phyloP scores from a whole-genome alignment of 2,797 vertebrate species.

The Anas acuta region DNA sequence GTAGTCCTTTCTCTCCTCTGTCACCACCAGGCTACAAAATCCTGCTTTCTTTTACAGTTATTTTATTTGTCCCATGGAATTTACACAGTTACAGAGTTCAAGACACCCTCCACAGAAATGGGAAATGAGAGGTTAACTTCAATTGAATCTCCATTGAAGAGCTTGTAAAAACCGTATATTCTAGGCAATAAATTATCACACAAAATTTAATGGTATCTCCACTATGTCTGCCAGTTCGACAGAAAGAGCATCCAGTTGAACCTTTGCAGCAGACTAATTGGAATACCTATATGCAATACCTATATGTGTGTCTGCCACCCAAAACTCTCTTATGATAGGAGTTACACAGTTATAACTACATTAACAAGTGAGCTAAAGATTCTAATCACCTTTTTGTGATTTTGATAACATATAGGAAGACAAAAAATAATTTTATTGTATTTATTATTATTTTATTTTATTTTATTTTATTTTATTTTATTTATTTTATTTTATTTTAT shows the following conservation, averaged over 20 bases:
- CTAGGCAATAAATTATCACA: not conserved
- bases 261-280: not conserved
- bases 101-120: not conserved
- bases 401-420: not conserved
- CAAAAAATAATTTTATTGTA: not conserved
- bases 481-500: too few species aligned
- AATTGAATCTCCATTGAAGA: not conserved
- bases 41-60: not conserved
- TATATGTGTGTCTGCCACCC: not conserved
- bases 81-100: not conserved
- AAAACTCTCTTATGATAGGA: not conserved
- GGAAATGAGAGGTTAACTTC: not conserved
- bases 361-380: not conserved
- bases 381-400: not conserved
- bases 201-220: not conserved
- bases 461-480: too few species aligned
- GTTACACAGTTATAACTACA: not conserved
- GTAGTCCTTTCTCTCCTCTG: not conserved
- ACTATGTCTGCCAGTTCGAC: not conserved
- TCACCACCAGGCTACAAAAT: not conserved
- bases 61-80: not conserved
- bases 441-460: too few species aligned
- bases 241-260: not conserved
- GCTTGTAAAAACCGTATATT: not conserved
- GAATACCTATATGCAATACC: not conserved